These are phyloP conservation scores for Bovichtus variegatus DNA, from an alignment of 2,797 vertebrate genomes.

Conservation along the genomic window DNA sequence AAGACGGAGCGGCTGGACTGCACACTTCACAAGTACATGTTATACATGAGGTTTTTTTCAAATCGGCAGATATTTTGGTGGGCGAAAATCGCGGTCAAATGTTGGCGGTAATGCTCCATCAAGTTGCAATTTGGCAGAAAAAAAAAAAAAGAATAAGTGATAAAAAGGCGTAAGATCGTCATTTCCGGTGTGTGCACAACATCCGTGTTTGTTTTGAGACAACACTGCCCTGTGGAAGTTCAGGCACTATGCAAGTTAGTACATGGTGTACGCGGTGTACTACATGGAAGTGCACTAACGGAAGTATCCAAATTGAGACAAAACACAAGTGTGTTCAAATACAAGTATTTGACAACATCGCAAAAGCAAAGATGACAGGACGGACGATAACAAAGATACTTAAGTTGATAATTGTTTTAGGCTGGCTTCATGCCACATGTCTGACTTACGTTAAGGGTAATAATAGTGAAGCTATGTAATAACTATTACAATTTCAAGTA, in stretches of 20 bases:
- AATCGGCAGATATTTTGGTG: no score
- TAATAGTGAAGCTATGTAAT: conserved; percentile 11
- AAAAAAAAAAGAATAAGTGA: neutral
- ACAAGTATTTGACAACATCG: neutral
- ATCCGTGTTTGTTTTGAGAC: neutral
- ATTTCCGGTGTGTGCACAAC: neutral
- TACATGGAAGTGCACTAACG: neutral
- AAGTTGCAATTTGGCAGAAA: neutral
- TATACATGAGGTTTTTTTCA: no score
- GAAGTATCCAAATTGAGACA: neutral
- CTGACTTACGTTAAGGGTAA: neutral
- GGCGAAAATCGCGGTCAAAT: neutral
- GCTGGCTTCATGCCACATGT: neutral
- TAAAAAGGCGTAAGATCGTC: no score
- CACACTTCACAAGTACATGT: no score
- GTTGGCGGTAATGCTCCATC: neutral
- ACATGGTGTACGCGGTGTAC: neutral
- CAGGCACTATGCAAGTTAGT: neutral
- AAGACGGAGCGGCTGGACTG: no score
- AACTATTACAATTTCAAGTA: conserved; percentile 1
- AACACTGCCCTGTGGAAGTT: neutral
- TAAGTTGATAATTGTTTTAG: no score
- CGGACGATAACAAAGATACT: no score
- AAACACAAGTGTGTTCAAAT: neutral
- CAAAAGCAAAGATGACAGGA: neutral